These are phyloP conservation scores for Nycteola revayana DNA, from an alignment of 2,888 invertebrate genomes.

Conservation along the genomic window DNA sequence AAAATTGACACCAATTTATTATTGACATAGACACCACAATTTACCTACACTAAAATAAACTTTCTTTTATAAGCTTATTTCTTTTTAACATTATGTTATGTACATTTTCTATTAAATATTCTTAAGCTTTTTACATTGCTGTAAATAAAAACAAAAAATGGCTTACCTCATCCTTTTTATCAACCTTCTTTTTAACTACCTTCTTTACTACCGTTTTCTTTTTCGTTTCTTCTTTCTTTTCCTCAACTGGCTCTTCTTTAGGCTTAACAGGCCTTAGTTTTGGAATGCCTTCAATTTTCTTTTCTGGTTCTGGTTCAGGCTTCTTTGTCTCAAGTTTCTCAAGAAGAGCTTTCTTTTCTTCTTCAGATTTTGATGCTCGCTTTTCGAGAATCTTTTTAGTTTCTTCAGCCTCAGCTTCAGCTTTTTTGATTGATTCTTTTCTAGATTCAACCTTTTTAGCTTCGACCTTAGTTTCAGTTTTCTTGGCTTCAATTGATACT, in stretches of 20 bases:
- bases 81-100: slow-evolving; percentile 12
- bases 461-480: slow-evolving; percentile 53
- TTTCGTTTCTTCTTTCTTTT: slow-evolving; percentile 64
- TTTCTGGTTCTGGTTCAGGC: slow-evolving; percentile 73
- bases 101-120: slow-evolving; percentile 12
- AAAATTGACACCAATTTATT: background rate
- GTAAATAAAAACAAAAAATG: slow-evolving; percentile 7
- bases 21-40: too few relatives aligned
- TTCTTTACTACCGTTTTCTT: slow-evolving; percentile 76
- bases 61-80: background rate
- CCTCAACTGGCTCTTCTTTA: slow-evolving; percentile 71
- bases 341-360: slow-evolving; percentile 74
- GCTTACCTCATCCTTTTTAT: slow-evolving; percentile 78
- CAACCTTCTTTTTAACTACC: slow-evolving; percentile 72
- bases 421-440: slow-evolving; percentile 54
- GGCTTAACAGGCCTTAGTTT: slow-evolving; percentile 81
- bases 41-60: too few relatives aligned
- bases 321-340: slow-evolving; percentile 79
- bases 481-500: slow-evolving; percentile 50
- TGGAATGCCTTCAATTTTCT: slow-evolving; percentile 83
- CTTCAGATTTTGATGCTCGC: slow-evolving; percentile 75
- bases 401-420: slow-evolving; percentile 71
- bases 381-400: slow-evolving; percentile 70
- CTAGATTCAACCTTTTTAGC: slow-evolving; percentile 60
- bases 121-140: slow-evolving; percentile 48